Evolutionary conservation across 2,888 invertebrate genomes (phyloP).

Genomic region (Eudasyphora cyanicolor): DNA sequence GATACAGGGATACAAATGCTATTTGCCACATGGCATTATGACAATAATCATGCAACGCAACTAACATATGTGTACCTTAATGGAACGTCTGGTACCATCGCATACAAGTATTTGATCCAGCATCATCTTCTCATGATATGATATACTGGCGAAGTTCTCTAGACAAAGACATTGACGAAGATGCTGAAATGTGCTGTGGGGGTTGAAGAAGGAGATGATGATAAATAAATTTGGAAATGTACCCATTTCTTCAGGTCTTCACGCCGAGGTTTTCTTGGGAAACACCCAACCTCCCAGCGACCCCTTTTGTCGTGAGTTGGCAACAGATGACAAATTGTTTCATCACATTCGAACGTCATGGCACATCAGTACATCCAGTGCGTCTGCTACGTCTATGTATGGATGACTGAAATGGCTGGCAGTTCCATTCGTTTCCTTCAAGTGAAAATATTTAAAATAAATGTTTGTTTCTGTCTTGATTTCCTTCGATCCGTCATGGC

Average conservation of each 20-base stretch:
- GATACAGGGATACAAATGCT: background rate
- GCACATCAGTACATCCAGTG: slow-evolving; percentile 42
- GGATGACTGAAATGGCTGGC: too few relatives aligned
- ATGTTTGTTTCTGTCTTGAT: slow-evolving; percentile 69
- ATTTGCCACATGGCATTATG: slow-evolving; percentile 24
- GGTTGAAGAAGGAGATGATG: slow-evolving; percentile 18
- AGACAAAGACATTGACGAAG: slow-evolving; percentile 23
- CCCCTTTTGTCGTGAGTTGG: slow-evolving; percentile 72
- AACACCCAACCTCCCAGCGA: background rate
- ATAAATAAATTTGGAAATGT: slow-evolving; percentile 19
- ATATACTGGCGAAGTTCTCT: too few relatives aligned
- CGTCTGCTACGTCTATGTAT: slow-evolving; percentile 7
- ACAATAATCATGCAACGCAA: slow-evolving; percentile 47
- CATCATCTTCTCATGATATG: slow-evolving; percentile 3
- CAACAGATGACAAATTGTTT: slow-evolving; percentile 74
- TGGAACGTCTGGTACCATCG: slow-evolving; percentile 27
- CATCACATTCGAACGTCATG: slow-evolving; percentile 68
- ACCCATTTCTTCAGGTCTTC: slow-evolving; percentile 30
- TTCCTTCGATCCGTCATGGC: slow-evolving; percentile 18
- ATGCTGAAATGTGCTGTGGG: slow-evolving; percentile 9
- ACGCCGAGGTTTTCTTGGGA: background rate
- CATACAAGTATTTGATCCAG: too few relatives aligned
- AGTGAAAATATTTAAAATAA: slow-evolving; percentile 71
- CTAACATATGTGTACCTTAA: slow-evolving; percentile 50
- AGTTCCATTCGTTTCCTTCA: slow-evolving; percentile 3